These are phyloP conservation scores for Drusus annulatus DNA, from an alignment of 1,140 invertebrate species.

Conservation along the genomic window DNA sequence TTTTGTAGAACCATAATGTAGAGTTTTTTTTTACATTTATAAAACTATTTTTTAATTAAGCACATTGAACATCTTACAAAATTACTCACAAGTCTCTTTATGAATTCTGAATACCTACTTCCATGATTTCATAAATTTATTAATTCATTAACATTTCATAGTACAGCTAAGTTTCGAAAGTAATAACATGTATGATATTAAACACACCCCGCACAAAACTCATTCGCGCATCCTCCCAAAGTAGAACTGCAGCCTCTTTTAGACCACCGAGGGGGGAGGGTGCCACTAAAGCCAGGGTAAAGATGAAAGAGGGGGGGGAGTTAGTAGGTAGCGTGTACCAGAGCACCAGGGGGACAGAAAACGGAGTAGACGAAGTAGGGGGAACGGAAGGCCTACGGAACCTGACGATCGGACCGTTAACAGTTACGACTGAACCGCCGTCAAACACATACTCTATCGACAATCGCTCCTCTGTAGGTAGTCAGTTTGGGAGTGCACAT, in stretches of 20 bases:
- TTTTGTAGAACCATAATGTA: no score
- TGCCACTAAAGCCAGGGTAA: background rate
- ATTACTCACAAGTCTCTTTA: no score
- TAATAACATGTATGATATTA: background rate
- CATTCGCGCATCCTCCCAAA: background rate
- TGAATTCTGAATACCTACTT: no score
- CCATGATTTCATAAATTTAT: no score
- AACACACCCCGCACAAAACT: background rate
- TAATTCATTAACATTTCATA: no score
- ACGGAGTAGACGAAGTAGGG: background rate
- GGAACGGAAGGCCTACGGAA: conserved; percentile 8
- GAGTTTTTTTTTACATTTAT: no score
- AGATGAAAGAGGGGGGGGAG: background rate
- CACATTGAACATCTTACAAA: no score
- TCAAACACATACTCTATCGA: background rate
- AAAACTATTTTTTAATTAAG: no score
- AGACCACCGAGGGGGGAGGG: background rate
- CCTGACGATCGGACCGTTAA: conserved; percentile 17
- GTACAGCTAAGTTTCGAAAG: no score
- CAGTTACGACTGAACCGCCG: conserved; percentile 15
- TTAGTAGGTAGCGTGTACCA: no score
- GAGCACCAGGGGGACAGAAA: no score
- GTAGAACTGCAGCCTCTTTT: background rate
- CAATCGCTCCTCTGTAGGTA: conserved; percentile 3
- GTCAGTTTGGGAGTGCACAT: background rate